Evolutionary conservation across 1,140 invertebrate genomes (phyloP), one percentile per base, ranked within the genome.

Genomic region (Musca domestica): DNA sequence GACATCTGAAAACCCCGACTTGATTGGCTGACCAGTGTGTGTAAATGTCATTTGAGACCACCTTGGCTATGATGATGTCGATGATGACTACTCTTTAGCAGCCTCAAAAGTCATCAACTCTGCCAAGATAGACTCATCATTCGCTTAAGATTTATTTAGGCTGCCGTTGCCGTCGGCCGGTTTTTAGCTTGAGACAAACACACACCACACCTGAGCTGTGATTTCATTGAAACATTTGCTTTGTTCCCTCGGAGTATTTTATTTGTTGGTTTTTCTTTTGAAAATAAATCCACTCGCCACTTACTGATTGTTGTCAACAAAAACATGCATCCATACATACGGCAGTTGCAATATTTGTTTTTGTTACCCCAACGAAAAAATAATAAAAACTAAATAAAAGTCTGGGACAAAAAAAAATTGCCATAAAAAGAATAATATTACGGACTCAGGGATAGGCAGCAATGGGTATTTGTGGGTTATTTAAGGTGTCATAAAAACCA

Each of bases 401-500:
- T 54, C 12, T 5, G 17, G 7, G 17, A n/a, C n/a, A 51, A 5
- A 19, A 51, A n/a, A 48, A 51, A 41, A 41, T 12, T 41, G 34
- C 10, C 34, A 41, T 41, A 41, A 19, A 19, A 51, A 5, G 14
- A 51, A 51, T 19, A 51, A 20, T 51, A 51, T 51, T 19, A 51
- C 17, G 9, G 12, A n/a, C n/a, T n/a, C 17, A 3, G 48, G 20
- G 20, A 20, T 51, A 19, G n/a, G n/a, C 20, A 6, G 2, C 48
- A n/a, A n/a, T 20, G n/a, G 19, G 17, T 51, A 6, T 51, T 20
- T 51, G 17, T 51, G 17, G 2, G 1, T 17, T 17, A 20, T 51
- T 51, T 51, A 20, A 51, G 20, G 48, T 51, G 48, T 58, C 54
- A 58, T 58, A 58, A 58, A 56, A 56, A 54, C 12, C 10, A 56